Evolutionary conservation across 2,797 vertebrate species (phyloP).

Genomic region (Poeciliopsis infans): DNA sequence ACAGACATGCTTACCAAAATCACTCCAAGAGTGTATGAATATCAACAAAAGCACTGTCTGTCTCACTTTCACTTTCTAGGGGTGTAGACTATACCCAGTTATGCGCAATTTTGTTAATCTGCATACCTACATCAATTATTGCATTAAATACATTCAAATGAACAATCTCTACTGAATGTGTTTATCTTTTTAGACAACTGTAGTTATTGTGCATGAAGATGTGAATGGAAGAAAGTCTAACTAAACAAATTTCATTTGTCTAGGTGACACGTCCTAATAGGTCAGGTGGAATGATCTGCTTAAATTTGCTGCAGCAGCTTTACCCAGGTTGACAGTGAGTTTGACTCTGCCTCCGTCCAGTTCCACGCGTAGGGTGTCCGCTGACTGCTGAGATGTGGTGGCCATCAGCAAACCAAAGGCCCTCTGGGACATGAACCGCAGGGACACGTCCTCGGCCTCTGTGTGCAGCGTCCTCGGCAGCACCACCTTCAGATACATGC

Average conservation of each 20-base stretch:
- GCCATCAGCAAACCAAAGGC: constrained; percentile 95
- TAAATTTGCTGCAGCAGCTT: constrained; percentile 60
- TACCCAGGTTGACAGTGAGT: constrained; percentile 97
- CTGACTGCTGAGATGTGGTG: constrained; percentile 95
- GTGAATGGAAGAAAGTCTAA: constrained; percentile 49
- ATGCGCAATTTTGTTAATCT: neutral
- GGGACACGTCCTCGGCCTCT: constrained; percentile 92
- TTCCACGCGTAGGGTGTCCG: constrained; percentile 94
- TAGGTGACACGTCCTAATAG: constrained; percentile 45
- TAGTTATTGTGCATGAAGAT: constrained; percentile 50
- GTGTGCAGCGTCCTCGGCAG: constrained; percentile 89
- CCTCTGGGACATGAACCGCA: constrained; percentile 95
- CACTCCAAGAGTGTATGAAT: neutral
- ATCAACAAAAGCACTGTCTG: neutral
- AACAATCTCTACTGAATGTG: too few relatives aligned
- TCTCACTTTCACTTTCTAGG: too few relatives aligned
- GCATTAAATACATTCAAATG: neutral
- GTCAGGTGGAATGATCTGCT: constrained; percentile 50
- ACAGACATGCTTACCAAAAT: neutral
- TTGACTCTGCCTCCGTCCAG: constrained; percentile 93
- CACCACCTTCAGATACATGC: constrained; percentile 95
- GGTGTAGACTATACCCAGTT: neutral
- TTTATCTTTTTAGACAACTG: constrained; percentile 61
- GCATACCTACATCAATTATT: neutral
- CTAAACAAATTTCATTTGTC: constrained; percentile 43